A percentile compares a stretch with the other conserved stretches of the same genome.
These are phyloP conservation scores for Lasioglossum zephyrum DNA, from an alignment of 2,888 invertebrate species.

Conservation along the genomic window DNA sequence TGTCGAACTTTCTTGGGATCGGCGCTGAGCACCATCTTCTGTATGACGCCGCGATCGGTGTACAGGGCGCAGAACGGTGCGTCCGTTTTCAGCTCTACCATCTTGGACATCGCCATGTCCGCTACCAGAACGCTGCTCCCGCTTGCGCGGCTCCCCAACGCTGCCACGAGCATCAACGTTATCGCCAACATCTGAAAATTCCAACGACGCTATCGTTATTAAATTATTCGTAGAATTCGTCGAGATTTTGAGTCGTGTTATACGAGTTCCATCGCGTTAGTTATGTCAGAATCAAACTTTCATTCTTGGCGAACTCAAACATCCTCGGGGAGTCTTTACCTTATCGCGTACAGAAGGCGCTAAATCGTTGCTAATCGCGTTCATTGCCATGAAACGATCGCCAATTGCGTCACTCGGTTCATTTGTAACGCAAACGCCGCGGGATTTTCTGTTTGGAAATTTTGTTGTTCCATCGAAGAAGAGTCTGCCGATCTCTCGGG, in stretches of 20 bases:
- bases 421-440: not conserved
- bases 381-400: conserved; percentile 2
- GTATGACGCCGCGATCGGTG: conserved; percentile 87
- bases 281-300: not conserved
- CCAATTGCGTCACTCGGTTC: not conserved
- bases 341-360: no score
- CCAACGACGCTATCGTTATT: not conserved
- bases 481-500: not conserved
- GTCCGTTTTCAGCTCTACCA: conserved; percentile 87
- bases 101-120: conserved; percentile 87
- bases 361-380: not conserved
- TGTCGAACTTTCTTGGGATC: conserved; percentile 87
- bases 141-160: conserved; percentile 52
- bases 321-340: not conserved
- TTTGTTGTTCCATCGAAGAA: not conserved
- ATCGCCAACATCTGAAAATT: conserved; percentile 73
- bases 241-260: not conserved
- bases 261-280: not conserved
- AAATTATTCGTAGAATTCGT: not conserved
- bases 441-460: not conserved
- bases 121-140: conserved; percentile 86
- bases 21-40: conserved; percentile 86
- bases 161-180: conserved; percentile 52
- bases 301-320: not conserved
- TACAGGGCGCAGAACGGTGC: conserved; percentile 87